A percentile compares a stretch with the other conserved stretches of the same genome.
Conservation (phyloP, 2,888 invertebrate genomes). For the Drosophila emarginata region DNA sequence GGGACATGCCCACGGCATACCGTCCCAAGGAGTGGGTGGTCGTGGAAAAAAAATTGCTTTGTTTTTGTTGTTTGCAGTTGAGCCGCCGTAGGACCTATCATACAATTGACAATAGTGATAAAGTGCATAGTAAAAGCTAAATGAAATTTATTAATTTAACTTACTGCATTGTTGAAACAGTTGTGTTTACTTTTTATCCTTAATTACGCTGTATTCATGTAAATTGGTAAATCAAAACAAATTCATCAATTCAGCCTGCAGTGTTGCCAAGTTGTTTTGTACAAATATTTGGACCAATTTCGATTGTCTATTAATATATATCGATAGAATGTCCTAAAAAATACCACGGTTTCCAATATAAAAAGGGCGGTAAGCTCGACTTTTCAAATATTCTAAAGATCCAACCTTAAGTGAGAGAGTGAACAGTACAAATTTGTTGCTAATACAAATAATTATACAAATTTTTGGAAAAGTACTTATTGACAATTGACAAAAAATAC, state of each 20-base stretch:
- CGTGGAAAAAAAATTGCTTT: conserved; percentile 16
- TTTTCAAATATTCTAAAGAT: conserved; percentile 46
- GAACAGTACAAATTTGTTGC: conserved; percentile 1
- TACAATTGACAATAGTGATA: not conserved
- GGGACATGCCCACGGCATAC: conserved; percentile 3
- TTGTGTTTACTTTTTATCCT: not conserved
- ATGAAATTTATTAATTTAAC: not conserved
- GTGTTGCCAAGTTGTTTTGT: not conserved
- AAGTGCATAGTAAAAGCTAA: not conserved
- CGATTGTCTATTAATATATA: not conserved
- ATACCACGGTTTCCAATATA: conserved; percentile 43
- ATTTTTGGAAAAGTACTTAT: not conserved
- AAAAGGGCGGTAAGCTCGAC: conserved; percentile 39
- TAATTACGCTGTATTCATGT: not conserved
- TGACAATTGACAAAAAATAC: not conserved
- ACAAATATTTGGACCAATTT: too few relatives aligned
- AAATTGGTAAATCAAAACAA: not conserved
- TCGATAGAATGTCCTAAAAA: conserved; percentile 44
- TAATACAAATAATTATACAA: conserved; percentile 1
- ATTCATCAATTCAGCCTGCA: not conserved
- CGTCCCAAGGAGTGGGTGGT: conserved; percentile 20
- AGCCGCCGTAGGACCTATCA: conserved; percentile 51
- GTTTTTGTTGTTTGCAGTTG: conserved; percentile 8
- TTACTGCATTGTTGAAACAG: not conserved
- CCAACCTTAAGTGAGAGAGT: conserved; percentile 47